These are phyloP conservation scores for Drosophila recens DNA, from an alignment of 2,888 invertebrate species.

Conservation along the genomic window DNA sequence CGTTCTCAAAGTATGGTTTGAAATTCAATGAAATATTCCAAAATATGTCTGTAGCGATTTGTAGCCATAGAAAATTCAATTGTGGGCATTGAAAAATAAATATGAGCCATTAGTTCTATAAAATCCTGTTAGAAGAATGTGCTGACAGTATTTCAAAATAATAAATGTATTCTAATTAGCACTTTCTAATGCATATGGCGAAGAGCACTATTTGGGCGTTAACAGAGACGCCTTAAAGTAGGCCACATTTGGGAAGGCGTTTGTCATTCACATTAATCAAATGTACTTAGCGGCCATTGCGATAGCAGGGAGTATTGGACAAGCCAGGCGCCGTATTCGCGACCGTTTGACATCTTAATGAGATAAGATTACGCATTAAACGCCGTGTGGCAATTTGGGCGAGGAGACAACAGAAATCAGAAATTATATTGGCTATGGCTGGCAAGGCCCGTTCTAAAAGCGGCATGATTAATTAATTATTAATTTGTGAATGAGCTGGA, in stretches of 20 bases:
- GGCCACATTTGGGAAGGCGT: constrained; percentile 22
- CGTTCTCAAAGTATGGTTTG: too few relatives aligned
- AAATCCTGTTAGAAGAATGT: not conserved
- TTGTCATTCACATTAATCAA: constrained; percentile 40
- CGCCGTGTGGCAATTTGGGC: constrained; percentile 15
- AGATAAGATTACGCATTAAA: constrained; percentile 50
- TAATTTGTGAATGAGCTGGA: constrained; percentile 39
- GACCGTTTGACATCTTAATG: constrained; percentile 24
- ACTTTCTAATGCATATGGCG: not conserved
- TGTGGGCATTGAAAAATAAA: too few relatives aligned
- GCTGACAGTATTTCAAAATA: not conserved
- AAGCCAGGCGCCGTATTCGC: constrained; percentile 38
- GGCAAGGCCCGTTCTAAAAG: constrained; percentile 11
- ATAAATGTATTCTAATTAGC: not conserved
- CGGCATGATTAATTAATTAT: constrained; percentile 49
- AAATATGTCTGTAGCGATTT: too few relatives aligned
- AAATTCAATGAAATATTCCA: too few relatives aligned
- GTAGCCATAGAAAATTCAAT: too few relatives aligned
- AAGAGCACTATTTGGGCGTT: not conserved
- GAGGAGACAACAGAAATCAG: constrained; percentile 11
- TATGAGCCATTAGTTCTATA: too few relatives aligned
- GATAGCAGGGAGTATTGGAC: constrained; percentile 39
- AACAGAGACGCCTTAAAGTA: constrained; percentile 45
- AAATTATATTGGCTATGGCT: constrained; percentile 7
- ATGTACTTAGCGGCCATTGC: constrained; percentile 42